phyloP scores from a whole-genome alignment of 2,888 invertebrate genomes.

The Mesorhabditis sp. region DNA sequence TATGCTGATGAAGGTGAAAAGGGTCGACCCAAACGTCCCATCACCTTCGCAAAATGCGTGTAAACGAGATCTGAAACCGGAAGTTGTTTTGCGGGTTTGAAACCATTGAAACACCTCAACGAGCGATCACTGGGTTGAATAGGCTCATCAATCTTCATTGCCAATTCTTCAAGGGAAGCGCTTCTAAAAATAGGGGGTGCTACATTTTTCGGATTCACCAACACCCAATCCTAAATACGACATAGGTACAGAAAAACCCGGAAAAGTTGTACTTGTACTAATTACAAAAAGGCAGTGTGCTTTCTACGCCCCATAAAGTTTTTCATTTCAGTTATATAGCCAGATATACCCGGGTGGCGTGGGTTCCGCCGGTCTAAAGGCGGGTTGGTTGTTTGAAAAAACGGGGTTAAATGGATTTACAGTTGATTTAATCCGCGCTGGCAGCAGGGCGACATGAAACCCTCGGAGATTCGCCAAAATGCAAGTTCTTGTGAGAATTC shows the following conservation, averaged over 20 bases:
- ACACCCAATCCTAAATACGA: neutral
- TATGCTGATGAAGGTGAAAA: slow-evolving; percentile 49
- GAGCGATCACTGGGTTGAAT: slow-evolving; percentile 36
- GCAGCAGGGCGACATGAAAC: slow-evolving; percentile 47
- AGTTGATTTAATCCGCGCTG: slow-evolving; percentile 38
- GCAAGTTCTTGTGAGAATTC: slow-evolving; percentile 40
- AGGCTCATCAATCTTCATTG: slow-evolving; percentile 35
- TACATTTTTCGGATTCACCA: no score
- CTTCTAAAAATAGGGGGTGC: slow-evolving; percentile 27
- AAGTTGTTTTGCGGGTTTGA: neutral
- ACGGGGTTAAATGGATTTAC: slow-evolving; percentile 25
- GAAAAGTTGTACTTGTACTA: neutral
- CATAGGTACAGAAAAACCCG: neutral
- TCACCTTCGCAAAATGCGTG: slow-evolving; percentile 27
- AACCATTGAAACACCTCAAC: slow-evolving; percentile 11
- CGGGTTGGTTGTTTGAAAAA: neutral
- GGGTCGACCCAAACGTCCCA: slow-evolving; percentile 39
- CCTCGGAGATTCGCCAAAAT: slow-evolving; percentile 49
- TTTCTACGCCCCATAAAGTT: neutral
- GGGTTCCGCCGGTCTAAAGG: neutral
- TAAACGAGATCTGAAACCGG: neutral
- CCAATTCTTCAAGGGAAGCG: slow-evolving; percentile 46
- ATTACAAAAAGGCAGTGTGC: neutral
- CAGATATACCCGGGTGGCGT: neutral
- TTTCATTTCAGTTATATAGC: neutral